Base-by-base conservation (phyloP, 2,113 vertebrate species). In the Tetrao urogallus region DNA sequence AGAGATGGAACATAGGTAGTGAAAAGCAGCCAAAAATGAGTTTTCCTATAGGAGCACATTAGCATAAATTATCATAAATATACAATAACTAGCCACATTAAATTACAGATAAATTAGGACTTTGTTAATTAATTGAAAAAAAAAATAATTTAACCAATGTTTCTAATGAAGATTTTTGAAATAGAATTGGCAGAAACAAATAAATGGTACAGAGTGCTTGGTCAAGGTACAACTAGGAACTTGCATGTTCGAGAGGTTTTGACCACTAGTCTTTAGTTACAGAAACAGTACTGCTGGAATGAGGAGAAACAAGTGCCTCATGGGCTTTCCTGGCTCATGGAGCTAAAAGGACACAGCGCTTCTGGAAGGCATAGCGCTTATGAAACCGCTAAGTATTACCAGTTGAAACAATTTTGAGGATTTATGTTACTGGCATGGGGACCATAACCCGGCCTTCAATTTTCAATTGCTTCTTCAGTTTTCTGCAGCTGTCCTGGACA, bases 401-500 rank as follows among this genome's bases (percentile, higher is more conserved):
- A 89, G 21, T 52, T 81, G 58, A 92, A 94, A 63, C 10, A 56
- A 47, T 40, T 74, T 78, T 69, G 75, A 81, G 61, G 32, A 45
- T 72, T 72, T 86, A 32, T 87, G 19, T 38, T 95, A 47, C 52
- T 93, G 66, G 85, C 3, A 0, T 57, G 28, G 54, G 91, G 21
- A 85, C 28, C 2, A 1, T 82, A 83, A 81, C 38, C 38, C 72
- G 69, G 61, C 50, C 86, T 76, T 38, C 28, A 91, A 82, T 83
- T 77, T 85, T 71, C 50, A 66, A 78, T 86, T 92, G 3, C 47
- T 74, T 92, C 47, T 82, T 91, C 56, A 38, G 19, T 74, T 95
- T 94, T 95, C 63, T 90, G 79, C 92, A 95, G 95, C 84, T 96
- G 73, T 84, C 56, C 69, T 95, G 86, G 79, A 88, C 43, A 83